Evolutionary conservation across 2,113 vertebrate species (phyloP).

Genomic region (Prolemur simus): DNA sequence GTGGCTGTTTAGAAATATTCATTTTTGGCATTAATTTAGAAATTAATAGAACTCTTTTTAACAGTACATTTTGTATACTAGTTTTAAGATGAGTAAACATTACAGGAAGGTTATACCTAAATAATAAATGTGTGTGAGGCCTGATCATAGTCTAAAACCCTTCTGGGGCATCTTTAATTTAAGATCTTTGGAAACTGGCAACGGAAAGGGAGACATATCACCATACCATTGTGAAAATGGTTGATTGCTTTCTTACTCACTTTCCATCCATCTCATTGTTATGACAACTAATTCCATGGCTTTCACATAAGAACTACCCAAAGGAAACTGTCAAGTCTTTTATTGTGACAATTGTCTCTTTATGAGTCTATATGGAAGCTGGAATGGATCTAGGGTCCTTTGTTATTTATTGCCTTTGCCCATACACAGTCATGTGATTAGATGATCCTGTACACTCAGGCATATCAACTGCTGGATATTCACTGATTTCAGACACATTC

Average conservation of each 20-base stretch:
- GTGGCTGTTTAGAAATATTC: background rate
- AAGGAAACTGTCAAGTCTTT: background rate
- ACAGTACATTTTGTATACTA: background rate
- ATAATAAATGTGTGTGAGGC: background rate
- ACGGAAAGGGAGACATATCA: background rate
- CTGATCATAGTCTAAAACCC: background rate
- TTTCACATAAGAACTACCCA: background rate
- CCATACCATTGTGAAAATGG: background rate
- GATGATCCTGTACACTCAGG: background rate
- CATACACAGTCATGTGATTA: background rate
- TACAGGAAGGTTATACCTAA: background rate
- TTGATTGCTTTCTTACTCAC: background rate
- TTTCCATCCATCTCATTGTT: background rate
- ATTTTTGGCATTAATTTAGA: constrained; percentile 17
- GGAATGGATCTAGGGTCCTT: background rate
- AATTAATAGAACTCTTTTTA: background rate
- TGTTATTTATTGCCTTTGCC: background rate
- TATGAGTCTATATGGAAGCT: background rate
- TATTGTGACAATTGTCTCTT: background rate
- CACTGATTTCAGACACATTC: background rate
- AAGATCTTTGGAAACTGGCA: background rate
- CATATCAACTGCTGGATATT: background rate
- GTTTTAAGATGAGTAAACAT: background rate
- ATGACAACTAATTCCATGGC: background rate
- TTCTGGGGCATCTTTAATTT: background rate